phyloP scores from a whole-genome alignment of 2,113 vertebrate genomes.

The Microtus oregoni region DNA sequence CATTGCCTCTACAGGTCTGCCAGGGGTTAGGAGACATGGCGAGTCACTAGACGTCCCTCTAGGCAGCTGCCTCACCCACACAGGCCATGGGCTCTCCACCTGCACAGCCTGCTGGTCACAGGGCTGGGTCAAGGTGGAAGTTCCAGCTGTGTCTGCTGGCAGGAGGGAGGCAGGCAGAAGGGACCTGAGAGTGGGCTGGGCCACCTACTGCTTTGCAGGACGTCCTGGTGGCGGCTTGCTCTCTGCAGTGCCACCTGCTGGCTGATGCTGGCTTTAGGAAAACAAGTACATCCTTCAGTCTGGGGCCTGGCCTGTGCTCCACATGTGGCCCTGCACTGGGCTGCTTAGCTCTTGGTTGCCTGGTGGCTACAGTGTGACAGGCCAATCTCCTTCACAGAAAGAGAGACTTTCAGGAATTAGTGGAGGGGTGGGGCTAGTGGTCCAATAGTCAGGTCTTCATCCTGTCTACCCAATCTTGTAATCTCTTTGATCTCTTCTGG shows the following conservation, averaged over 20 bases:
- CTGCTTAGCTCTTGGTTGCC: background rate
- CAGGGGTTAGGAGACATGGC: background rate
- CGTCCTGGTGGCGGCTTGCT: background rate
- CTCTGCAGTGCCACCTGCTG: conserved; percentile 16
- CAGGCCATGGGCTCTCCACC: background rate
- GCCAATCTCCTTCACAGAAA: background rate
- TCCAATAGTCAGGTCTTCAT: background rate
- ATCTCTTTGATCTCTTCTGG: background rate
- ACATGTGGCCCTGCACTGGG: no score
- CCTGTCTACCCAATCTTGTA: background rate
- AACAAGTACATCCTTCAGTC: background rate
- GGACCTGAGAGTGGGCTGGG: background rate
- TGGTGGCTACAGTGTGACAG: accelerated
- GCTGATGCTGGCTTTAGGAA: background rate
- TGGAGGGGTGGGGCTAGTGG: background rate
- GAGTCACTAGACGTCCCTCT: background rate
- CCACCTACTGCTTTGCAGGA: background rate
- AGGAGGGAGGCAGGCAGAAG: background rate
- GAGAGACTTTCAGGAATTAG: background rate
- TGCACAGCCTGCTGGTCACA: background rate
- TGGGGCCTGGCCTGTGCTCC: background rate
- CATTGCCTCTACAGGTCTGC: accelerated
- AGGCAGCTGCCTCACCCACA: no score
- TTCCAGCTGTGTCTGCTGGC: background rate
- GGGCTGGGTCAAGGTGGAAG: background rate